Evolutionary conservation across 1,140 invertebrate genomes (phyloP).

Genomic region (Drosophila kohkoa): DNA sequence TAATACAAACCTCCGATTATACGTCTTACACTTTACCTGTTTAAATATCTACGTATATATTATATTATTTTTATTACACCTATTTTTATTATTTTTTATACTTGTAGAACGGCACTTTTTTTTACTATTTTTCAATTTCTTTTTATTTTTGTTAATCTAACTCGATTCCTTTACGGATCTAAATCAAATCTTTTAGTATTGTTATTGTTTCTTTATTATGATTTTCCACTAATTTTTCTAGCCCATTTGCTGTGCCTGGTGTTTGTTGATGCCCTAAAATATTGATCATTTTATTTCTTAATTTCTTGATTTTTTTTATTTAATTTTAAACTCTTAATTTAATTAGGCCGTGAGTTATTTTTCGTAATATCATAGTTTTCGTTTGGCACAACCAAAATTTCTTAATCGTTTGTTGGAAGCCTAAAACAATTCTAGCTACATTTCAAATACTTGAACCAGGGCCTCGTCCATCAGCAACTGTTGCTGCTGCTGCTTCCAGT

Average conservation of each 20-base stretch:
- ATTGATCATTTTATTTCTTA: slow-evolving; percentile 37
- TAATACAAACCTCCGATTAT: slow-evolving; percentile 40
- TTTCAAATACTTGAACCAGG: slow-evolving; percentile 82
- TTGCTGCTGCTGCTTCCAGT: slow-evolving; percentile 55
- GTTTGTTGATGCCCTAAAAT: slow-evolving; percentile 51
- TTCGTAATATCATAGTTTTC: slow-evolving; percentile 31
- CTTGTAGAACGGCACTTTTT: slow-evolving; percentile 80
- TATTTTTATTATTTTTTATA: slow-evolving; percentile 60
- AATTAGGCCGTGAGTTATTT: slow-evolving; percentile 31
- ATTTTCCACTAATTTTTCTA: slow-evolving; percentile 59
- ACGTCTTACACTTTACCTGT: slow-evolving; percentile 31
- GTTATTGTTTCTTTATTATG: slow-evolving; percentile 34
- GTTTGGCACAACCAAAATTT: slow-evolving; percentile 34
- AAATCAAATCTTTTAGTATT: not conserved
- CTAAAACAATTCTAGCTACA: slow-evolving; percentile 78
- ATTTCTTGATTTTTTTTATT: slow-evolving; percentile 33
- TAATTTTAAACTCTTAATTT: slow-evolving; percentile 30
- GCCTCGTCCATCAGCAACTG: slow-evolving; percentile 51
- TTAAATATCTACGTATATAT: slow-evolving; percentile 51
- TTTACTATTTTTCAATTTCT: slow-evolving; percentile 23
- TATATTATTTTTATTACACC: slow-evolving; percentile 16
- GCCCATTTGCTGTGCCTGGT: slow-evolving; percentile 70
- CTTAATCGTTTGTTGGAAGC: slow-evolving; percentile 39
- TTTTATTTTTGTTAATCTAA: slow-evolving; percentile 47
- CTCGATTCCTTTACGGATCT: slow-evolving; percentile 42